phyloP scores from a whole-genome alignment of 2,113 vertebrate species.

The Periophthalmodon schlosseri region DNA sequence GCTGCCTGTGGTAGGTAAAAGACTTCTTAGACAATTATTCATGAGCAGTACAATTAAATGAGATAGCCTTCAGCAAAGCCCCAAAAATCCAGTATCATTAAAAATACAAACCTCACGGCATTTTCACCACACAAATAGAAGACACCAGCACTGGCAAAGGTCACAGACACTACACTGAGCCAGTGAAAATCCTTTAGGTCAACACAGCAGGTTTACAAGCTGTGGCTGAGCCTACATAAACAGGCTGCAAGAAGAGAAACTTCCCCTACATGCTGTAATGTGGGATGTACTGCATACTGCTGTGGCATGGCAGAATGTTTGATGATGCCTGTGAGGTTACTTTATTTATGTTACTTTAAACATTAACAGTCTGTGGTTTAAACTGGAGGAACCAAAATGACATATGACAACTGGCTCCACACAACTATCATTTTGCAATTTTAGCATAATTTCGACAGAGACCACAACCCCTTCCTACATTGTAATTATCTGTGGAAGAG shows the following conservation, averaged over 20 bases:
- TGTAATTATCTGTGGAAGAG: slow-evolving; percentile 48
- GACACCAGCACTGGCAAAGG: slow-evolving; percentile 33
- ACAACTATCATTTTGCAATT: slow-evolving; percentile 38
- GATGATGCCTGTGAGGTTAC: slow-evolving; percentile 50
- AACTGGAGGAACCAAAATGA: slow-evolving; percentile 8
- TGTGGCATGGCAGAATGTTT: slow-evolving; percentile 39
- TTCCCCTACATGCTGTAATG: slow-evolving; percentile 38
- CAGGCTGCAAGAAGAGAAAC: slow-evolving; percentile 41
- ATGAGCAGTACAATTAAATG: slow-evolving; percentile 27
- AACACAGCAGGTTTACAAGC: slow-evolving; percentile 51
- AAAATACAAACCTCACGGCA: slow-evolving; percentile 31
- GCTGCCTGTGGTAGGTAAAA: slow-evolving; percentile 60
- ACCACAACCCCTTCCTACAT: slow-evolving; percentile 63
- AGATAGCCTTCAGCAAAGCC: slow-evolving; percentile 35
- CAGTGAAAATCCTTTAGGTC: slow-evolving; percentile 35
- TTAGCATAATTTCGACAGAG: slow-evolving; percentile 39
- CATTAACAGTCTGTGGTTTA: slow-evolving; percentile 42
- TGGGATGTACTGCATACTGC: slow-evolving; percentile 38
- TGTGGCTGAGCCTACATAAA: slow-evolving; percentile 50
- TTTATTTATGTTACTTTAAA: slow-evolving; percentile 36
- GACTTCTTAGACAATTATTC: slow-evolving; percentile 25
- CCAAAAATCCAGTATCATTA: slow-evolving; percentile 26
- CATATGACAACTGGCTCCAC: slow-evolving; percentile 44
- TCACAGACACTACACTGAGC: slow-evolving; percentile 42
- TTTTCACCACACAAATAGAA: slow-evolving; percentile 22